phyloP scores from a whole-genome alignment of 37 sponge, comb jelly and placozoan genomes.

The Petrosia ficiformis region DNA sequence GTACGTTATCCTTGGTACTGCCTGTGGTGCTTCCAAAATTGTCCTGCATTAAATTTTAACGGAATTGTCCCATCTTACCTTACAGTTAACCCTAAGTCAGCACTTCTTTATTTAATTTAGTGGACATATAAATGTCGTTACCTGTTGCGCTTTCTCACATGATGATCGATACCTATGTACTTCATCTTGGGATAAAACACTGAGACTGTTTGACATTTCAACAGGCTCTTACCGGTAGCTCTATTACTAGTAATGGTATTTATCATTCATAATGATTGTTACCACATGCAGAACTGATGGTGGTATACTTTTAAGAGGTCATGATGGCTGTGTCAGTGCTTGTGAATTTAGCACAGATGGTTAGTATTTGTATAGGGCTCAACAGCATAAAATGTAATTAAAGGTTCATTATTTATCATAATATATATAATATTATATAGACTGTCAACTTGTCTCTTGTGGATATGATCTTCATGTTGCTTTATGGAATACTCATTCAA shows the following conservation, averaged over 20 bases:
- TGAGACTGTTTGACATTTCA: conserved; percentile 45
- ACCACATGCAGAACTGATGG: conserved; percentile 69
- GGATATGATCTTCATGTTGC: conserved; percentile 61
- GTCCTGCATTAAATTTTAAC: conserved; percentile 75
- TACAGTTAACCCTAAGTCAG: too few relatives aligned
- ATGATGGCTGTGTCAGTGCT: conserved; percentile 91
- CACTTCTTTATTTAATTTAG: conserved; percentile 2
- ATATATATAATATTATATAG: background rate
- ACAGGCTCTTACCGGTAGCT: background rate
- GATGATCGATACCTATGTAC: conserved; percentile 60
- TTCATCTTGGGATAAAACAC: conserved; percentile 81
- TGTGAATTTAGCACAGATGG: conserved; percentile 81
- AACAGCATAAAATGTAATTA: background rate
- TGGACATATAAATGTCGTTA: conserved; percentile 42
- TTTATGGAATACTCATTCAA: conserved; percentile 33
- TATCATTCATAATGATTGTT: too few relatives aligned
- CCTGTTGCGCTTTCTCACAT: conserved; percentile 46
- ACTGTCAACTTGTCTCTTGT: conserved; percentile 51
- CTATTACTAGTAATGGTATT: too few relatives aligned
- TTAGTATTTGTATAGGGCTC: conserved; percentile 3
- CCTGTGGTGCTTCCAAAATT: too few relatives aligned
- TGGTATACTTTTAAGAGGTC: conserved; percentile 57
- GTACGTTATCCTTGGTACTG: too few relatives aligned
- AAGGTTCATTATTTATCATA: background rate
- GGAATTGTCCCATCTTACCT: too few relatives aligned